phyloP scores from a whole-genome alignment of 1,140 invertebrate species.

The Meloidogyne hapla region DNA sequence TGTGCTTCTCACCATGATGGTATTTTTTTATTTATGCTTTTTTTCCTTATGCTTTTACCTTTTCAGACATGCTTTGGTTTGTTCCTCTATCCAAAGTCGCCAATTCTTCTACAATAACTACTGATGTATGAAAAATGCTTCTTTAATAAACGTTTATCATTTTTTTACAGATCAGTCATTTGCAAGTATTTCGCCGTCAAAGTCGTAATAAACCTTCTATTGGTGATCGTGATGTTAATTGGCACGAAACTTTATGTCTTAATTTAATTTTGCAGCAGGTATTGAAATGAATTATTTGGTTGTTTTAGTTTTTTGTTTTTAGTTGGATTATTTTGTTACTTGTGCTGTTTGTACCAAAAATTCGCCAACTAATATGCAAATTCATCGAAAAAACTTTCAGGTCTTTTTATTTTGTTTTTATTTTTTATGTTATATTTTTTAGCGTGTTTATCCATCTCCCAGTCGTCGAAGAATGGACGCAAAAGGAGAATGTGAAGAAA shows the following conservation, averaged over 20 bases:
- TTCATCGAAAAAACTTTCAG: constrained; percentile 85
- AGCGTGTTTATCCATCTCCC: constrained; percentile 90
- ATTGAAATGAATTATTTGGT: constrained; percentile 16
- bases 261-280: constrained; percentile 95
- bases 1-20: constrained; percentile 56
- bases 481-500: constrained; percentile 95
- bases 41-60: background rate
- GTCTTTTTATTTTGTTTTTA: constrained; percentile 62
- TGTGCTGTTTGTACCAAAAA: constrained; percentile 94
- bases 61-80: constrained; percentile 50
- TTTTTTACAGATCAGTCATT: constrained; percentile 48
- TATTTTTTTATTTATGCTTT: background rate
- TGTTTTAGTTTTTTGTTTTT: constrained; percentile 3
- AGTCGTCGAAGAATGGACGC: constrained; percentile 92
- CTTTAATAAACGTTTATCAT: background rate
- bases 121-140: background rate
- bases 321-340: constrained; percentile 88
- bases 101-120: constrained; percentile 23
- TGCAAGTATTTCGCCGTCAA: constrained; percentile 82
- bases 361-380: constrained; percentile 91
- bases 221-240: constrained; percentile 90
- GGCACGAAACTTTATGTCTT: constrained; percentile 98
- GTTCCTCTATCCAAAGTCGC: constrained; percentile 37
- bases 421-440: constrained; percentile 47
- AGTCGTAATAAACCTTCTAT: constrained; percentile 86